A percentile compares a stretch with the other conserved stretches of the same genome.
phyloP scores from a whole-genome alignment of 2,888 invertebrate species.

The Bugula neritina region DNA sequence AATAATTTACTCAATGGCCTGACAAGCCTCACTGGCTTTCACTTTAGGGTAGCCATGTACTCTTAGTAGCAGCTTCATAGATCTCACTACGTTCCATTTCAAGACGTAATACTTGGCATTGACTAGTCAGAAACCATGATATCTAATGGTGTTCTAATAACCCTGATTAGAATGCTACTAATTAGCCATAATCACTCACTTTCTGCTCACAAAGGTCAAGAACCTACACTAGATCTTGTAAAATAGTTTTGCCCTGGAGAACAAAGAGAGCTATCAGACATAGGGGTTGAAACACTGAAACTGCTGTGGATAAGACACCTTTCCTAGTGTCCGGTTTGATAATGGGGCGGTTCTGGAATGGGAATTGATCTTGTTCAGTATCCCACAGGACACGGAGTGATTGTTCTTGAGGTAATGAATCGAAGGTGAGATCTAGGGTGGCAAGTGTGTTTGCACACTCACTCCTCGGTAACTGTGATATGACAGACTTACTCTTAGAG shows the following conservation, averaged over 20 bases:
- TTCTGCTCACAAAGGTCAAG: too few species aligned
- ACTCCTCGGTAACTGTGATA: constrained; percentile 9
- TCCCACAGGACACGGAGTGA: constrained; percentile 34
- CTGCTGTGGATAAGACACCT: constrained; percentile 32
- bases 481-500: not conserved
- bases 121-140: too few species aligned
- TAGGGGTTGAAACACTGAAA: constrained; percentile 32
- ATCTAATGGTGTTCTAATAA: too few species aligned
- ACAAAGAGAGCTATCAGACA: constrained; percentile 32
- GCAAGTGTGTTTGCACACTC: constrained; percentile 17
- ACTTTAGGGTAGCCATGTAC: too few species aligned
- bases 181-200: too few species aligned
- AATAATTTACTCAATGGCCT: too few species aligned
- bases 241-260: constrained; percentile 29
- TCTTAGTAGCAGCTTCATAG: too few species aligned
- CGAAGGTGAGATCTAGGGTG: constrained; percentile 24
- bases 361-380: constrained; percentile 31
- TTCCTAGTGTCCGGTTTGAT: constrained; percentile 31
- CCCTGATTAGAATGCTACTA: too few species aligned
- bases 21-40: too few species aligned
- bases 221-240: too few species aligned
- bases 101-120: too few species aligned
- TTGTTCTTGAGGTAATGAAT: constrained; percentile 30
- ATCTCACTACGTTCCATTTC: too few species aligned
- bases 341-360: constrained; percentile 28